phyloP scores from a whole-genome alignment of 2,888 invertebrate genomes.

The Siphonodentalium dalli region DNA sequence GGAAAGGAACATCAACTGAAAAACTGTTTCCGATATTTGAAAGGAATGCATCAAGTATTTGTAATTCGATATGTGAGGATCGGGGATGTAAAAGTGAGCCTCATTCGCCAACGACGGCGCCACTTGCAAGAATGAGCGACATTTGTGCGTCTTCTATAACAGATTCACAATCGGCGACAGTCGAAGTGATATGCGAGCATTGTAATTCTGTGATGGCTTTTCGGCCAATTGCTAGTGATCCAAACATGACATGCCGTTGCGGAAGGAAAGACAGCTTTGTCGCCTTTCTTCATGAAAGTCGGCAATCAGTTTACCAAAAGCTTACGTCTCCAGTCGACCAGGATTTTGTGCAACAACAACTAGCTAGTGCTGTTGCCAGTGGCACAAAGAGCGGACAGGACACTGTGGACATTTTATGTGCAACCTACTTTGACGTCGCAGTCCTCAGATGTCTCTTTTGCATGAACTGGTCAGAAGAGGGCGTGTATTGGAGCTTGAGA shows the following conservation, averaged over 20 bases:
- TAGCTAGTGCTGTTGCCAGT: constrained; percentile 59
- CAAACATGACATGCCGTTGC: constrained; percentile 40
- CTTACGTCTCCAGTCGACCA: constrained; percentile 74
- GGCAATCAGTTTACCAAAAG: constrained; percentile 38
- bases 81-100: constrained; percentile 33
- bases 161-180: constrained; percentile 49
- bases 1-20: constrained; percentile 62
- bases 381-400: constrained; percentile 44
- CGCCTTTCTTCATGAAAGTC: constrained; percentile 42
- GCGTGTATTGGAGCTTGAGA: constrained; percentile 92
- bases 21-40: constrained; percentile 41
- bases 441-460: constrained; percentile 94
- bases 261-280: constrained; percentile 50
- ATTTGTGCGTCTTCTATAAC: constrained; percentile 54
- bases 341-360: constrained; percentile 75
- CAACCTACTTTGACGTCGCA: constrained; percentile 95
- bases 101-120: constrained; percentile 44
- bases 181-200: constrained; percentile 61
- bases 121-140: constrained; percentile 65
- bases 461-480: constrained; percentile 97
- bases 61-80: constrained; percentile 29
- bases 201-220: constrained; percentile 61
- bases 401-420: constrained; percentile 66
- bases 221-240: constrained; percentile 32
- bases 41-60: constrained; percentile 28